These are phyloP conservation scores for Scaptodrosophila latifasciaeformis DNA, from an alignment of 2,888 invertebrate species.

Conservation along the genomic window DNA sequence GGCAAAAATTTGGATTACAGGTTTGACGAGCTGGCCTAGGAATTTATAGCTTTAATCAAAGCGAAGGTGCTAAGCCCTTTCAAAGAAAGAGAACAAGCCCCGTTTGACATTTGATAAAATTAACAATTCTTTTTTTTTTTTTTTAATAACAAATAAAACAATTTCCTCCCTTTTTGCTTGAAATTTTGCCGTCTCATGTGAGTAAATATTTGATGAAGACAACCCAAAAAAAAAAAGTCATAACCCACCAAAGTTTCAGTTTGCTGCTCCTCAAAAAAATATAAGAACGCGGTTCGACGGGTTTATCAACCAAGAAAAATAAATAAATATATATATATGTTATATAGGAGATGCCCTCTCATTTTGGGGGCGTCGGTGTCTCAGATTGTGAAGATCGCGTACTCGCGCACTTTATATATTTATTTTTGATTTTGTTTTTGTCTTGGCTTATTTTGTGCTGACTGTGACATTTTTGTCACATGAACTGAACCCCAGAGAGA, in stretches of 20 bases:
- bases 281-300: background rate
- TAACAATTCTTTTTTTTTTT: too few relatives aligned
- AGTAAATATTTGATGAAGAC: slow-evolving; percentile 63
- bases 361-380: background rate
- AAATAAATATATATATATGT: too few relatives aligned
- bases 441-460: slow-evolving; percentile 49
- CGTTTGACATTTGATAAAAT: too few relatives aligned
- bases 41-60: too few relatives aligned
- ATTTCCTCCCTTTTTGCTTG: slow-evolving; percentile 40
- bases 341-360: too few relatives aligned
- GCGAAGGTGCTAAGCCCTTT: too few relatives aligned
- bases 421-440: slow-evolving; percentile 10
- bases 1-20: too few relatives aligned
- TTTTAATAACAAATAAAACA: slow-evolving; percentile 43
- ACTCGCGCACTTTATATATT: slow-evolving; percentile 3
- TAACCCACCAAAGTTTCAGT: slow-evolving; percentile 45
- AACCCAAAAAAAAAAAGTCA: slow-evolving; percentile 38
- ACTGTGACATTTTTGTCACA: slow-evolving; percentile 70
- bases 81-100: too few relatives aligned
- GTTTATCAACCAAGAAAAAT: too few relatives aligned
- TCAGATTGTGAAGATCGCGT: slow-evolving; percentile 35
- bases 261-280: slow-evolving; percentile 36
- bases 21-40: too few relatives aligned
- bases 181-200: slow-evolving; percentile 47
- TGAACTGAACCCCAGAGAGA: slow-evolving; percentile 38